Percentiles rank a stretch among this genome's conserved stretches.
Evolutionary conservation across 2,113 vertebrate species (phyloP).

Genomic region (Recurvirostra avosetta): DNA sequence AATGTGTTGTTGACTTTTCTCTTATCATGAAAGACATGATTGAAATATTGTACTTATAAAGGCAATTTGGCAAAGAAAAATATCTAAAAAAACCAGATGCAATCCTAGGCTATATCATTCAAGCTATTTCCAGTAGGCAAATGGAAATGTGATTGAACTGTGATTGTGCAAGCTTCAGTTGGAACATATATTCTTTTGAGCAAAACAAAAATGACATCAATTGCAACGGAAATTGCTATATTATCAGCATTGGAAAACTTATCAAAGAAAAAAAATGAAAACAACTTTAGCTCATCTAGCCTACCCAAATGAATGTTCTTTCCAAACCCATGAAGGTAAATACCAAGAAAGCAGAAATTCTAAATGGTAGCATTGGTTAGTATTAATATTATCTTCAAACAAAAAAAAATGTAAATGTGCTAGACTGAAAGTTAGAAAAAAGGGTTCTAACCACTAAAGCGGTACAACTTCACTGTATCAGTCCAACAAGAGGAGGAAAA

Average conservation of each 20-base stretch:
- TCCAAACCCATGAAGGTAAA: background rate
- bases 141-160: background rate
- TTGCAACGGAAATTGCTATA: background rate
- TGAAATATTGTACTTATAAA: background rate
- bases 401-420: background rate
- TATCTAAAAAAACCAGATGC: background rate
- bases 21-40: background rate
- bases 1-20: background rate
- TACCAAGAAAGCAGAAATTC: background rate
- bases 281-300: background rate
- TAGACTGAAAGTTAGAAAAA: background rate
- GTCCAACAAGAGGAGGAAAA: background rate
- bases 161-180: background rate
- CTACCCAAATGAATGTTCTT: background rate
- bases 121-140: background rate
- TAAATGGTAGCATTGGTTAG: rapidly evolving
- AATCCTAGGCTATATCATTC: background rate
- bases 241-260: background rate
- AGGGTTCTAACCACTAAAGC: background rate
- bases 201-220: background rate
- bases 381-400: background rate
- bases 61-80: background rate
- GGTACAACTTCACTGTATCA: background rate
- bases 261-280: background rate
- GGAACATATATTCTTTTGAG: background rate